A percentile compares a stretch with the other conserved stretches of the same genome.
Evolutionary conservation across 1,140 invertebrate species (phyloP).

Genomic region (Philaenus spumarius): DNA sequence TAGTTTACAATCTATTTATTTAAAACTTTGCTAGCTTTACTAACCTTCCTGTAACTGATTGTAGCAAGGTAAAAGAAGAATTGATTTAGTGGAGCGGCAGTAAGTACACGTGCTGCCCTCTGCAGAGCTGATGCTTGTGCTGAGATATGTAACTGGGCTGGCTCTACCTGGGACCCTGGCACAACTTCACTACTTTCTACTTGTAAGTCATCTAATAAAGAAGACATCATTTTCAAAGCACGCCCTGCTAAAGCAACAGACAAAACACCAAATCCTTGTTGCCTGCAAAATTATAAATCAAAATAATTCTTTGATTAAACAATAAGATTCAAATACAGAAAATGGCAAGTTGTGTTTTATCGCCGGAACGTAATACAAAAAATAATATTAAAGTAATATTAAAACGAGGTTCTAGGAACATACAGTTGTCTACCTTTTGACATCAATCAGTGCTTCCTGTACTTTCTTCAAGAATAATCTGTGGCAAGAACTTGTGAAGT

Average conservation of each 20-base stretch:
- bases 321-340: conserved; percentile 7
- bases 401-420: too few species aligned
- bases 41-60: conserved; percentile 78
- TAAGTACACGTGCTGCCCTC: conserved; percentile 56
- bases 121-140: conserved; percentile 57
- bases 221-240: conserved; percentile 57
- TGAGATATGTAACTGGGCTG: conserved; percentile 47
- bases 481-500: too few species aligned
- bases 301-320: conserved; percentile 12
- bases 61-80: conserved; percentile 80
- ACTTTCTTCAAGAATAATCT: too few species aligned
- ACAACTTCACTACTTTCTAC: conserved; percentile 41
- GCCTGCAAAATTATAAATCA: conserved; percentile 46
- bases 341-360: too few species aligned
- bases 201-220: conserved; percentile 60
- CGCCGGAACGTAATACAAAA: too few species aligned
- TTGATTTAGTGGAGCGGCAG: conserved; percentile 59
- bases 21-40: too few species aligned
- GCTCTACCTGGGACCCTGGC: neutral
- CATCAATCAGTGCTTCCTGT: too few species aligned
- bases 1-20: too few species aligned
- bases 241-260: conserved; percentile 72
- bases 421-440: too few species aligned
- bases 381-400: too few species aligned
- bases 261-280: conserved; percentile 74